A percentile compares a stretch with the other conserved stretches of the same genome.
Conservation (phyloP, 2,797 vertebrate genomes). For the Bucorvus abyssinicus region DNA sequence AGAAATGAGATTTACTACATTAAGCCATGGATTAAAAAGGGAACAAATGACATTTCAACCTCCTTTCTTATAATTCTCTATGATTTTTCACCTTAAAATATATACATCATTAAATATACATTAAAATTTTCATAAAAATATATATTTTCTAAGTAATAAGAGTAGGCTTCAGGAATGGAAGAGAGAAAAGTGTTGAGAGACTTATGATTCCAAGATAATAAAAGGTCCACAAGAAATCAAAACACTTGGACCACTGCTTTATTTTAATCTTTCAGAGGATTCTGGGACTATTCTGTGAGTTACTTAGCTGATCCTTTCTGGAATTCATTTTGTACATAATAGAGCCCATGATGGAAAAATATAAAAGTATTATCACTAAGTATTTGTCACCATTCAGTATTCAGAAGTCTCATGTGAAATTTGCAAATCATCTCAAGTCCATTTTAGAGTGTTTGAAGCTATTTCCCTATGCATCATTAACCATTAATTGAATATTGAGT, state of each 20-base stretch:
- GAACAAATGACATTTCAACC: neutral
- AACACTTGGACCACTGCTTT: neutral
- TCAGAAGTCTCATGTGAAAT: neutral
- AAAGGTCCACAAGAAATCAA: neutral
- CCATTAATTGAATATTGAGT: constrained; percentile 39
- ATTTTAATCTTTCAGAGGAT: neutral
- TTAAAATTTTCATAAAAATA: neutral
- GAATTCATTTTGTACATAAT: neutral
- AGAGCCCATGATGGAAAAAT: neutral
- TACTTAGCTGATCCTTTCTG: neutral
- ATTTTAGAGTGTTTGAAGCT: constrained; percentile 7
- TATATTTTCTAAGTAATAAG: neutral
- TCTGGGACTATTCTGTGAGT: neutral
- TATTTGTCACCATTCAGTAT: constrained; percentile 8
- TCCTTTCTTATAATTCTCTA: neutral
- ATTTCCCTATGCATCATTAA: constrained; percentile 47
- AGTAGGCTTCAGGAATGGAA: neutral
- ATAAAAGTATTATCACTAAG: neutral
- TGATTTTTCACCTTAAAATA: neutral
- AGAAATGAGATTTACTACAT: neutral
- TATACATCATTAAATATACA: neutral
- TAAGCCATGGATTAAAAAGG: neutral
- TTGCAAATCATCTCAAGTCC: constrained; percentile 16
- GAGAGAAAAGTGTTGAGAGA: neutral
- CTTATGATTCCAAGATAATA: neutral